phyloP scores from a whole-genome alignment of 2,797 vertebrate genomes.

The Enteromius treurensis region DNA sequence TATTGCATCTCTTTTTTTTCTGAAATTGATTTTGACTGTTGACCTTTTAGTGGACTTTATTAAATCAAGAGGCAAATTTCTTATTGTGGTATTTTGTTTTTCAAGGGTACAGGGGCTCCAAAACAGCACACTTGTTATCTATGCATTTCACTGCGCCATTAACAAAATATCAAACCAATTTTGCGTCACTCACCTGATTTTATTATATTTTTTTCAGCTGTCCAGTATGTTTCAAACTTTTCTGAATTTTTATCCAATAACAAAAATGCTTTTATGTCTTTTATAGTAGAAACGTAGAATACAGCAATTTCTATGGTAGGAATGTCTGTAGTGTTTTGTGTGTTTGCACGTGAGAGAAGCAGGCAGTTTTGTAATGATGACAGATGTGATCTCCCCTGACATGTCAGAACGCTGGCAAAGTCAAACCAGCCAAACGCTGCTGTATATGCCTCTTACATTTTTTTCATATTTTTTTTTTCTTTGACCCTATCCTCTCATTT shows the following conservation, averaged over 20 bases:
- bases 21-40: background rate
- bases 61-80: background rate
- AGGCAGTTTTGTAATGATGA: constrained; percentile 4
- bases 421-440: background rate
- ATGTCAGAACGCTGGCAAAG: background rate
- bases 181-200: background rate
- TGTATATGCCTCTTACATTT: background rate
- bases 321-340: background rate
- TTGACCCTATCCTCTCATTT: background rate
- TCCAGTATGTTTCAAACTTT: background rate
- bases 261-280: background rate
- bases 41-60: constrained; percentile 1
- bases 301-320: background rate
- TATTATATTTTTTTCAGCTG: background rate
- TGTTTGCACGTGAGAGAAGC: background rate
- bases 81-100: background rate
- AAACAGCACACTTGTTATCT: background rate
- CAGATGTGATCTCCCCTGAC: constrained; percentile 2
- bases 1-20: background rate
- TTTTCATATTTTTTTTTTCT: background rate
- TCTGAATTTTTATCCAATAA: background rate
- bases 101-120: background rate
- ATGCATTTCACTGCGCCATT: background rate
- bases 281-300: background rate
- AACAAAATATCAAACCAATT: background rate